Base-by-base conservation (phyloP, 2,888 invertebrate genomes). In the Colostygia pectinataria region DNA sequence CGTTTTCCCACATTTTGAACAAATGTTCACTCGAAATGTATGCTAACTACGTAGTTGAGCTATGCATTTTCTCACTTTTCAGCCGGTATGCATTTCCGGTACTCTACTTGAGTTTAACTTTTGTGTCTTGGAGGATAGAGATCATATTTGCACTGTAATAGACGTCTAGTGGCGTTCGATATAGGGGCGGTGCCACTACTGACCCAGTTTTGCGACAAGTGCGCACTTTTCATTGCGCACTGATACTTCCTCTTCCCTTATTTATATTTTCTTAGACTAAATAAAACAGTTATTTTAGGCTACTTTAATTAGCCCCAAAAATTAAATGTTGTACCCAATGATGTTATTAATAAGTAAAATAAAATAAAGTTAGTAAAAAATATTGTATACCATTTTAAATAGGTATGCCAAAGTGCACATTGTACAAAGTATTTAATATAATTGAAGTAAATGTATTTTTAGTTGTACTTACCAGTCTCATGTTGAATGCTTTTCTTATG, bases 131-230 rank as follows among this genome's bases (percentile, higher is more conserved):
- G 49, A 56, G 44, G 47, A 66, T 73, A 89, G 73, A 68, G 86
- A 77, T 73, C 74, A 80, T 77, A 84, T 84, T 80, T 53, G 74
- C 63, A 59, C 64, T 73, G 73, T 66, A 65, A 58, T 46, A 64
- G 57, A 63, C 54, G 57, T 59, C 64, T 62, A 67, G 67, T 59
- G 71, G 64, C 78, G 89, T 80, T 91, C 90, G 78, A 91, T 91
- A 90, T 86, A 87, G 80, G 85, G 90, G 90, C 86, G 90, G 84
- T 65, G 80, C 77, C 65, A 86, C 90, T 90, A 90, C 88, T 90
- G 89, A 90, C 90, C 90, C 74, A 91, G 80, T 89, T 90, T 77
- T 71, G 74, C 74, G 78, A 81, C 77, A 81, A 85, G 81, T 89
- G 90, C 90, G 90, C 90, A 80, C 77, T 86, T 83, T 80, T 69